Percentiles rank a stretch among this genome's conserved stretches.
Conservation (phyloP, 2,888 invertebrate species). For the Harpagoxenus sublaevis region DNA sequence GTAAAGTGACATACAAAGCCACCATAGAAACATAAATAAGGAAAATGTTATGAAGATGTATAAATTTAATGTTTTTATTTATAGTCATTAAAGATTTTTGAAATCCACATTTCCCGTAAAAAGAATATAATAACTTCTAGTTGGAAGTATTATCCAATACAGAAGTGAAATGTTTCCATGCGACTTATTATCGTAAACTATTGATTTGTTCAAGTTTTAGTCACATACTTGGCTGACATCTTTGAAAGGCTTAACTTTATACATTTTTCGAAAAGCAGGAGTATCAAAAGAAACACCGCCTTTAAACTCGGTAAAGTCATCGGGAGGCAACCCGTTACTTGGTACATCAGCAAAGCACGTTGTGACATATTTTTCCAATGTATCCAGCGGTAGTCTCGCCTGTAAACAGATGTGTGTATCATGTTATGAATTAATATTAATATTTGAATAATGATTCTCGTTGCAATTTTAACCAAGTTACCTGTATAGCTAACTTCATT, state of each 20-base stretch:
- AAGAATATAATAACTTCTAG: background rate
- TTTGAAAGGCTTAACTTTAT: constrained; percentile 92
- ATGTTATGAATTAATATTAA: constrained; percentile 40
- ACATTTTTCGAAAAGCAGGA: constrained; percentile 89
- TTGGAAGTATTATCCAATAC: background rate
- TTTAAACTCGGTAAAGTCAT: constrained; percentile 88
- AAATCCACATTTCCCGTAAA: background rate
- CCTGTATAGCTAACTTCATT: constrained; percentile 95
- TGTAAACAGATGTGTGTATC: constrained; percentile 67
- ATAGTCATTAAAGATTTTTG: background rate
- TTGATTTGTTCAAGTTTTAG: background rate
- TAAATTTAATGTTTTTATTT: background rate
- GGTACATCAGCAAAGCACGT: constrained; percentile 91
- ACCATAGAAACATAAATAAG: background rate
- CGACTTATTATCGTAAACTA: background rate
- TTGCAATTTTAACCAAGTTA: constrained; percentile 75
- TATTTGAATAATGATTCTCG: background rate
- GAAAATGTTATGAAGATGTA: background rate
- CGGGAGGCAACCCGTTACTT: constrained; percentile 89
- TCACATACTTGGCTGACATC: constrained; percentile 89
- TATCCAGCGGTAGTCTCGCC: constrained; percentile 89
- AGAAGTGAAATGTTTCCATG: background rate
- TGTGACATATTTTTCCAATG: constrained; percentile 89
- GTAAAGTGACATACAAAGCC: background rate
- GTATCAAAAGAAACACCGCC: constrained; percentile 88